Percentiles rank a stretch among this genome's conserved stretches.
phyloP scores from a whole-genome alignment of 2,888 invertebrate genomes.

The Lysandra coridon region DNA sequence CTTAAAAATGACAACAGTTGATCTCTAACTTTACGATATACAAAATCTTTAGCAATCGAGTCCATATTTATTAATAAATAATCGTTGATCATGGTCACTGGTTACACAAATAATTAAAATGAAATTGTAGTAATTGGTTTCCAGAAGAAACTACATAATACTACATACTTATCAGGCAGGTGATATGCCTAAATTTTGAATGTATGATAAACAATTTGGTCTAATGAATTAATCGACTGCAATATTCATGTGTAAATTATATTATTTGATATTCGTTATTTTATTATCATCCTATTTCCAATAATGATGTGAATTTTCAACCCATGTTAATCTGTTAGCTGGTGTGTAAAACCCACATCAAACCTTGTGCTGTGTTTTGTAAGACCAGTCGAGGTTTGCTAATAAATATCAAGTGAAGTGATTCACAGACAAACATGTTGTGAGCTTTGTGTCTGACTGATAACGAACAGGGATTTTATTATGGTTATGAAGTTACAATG shows the following conservation, averaged over 20 bases:
- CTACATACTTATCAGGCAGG: too few species aligned
- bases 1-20: conserved; percentile 31
- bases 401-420: conserved; percentile 2
- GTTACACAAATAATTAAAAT: not conserved
- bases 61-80: not conserved
- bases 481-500: conserved; percentile 30
- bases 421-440: not conserved
- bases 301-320: not conserved
- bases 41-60: not conserved
- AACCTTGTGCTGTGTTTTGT: not conserved
- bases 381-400: not conserved
- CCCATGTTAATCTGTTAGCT: not conserved
- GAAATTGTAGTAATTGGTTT: too few species aligned
- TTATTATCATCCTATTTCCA: not conserved
- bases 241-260: conserved; percentile 13
- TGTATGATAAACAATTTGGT: not conserved
- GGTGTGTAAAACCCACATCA: not conserved
- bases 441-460: conserved; percentile 25
- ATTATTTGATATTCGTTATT: not conserved
- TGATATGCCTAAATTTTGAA: too few species aligned
- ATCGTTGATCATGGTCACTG: not conserved
- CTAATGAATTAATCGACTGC: not conserved
- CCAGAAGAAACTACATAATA: too few species aligned
- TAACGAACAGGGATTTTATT: conserved; percentile 28
- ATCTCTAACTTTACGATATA: conserved; percentile 11